Evolutionary conservation across 2,888 invertebrate species (phyloP).

Genomic region (Toxonevra muliebris): DNA sequence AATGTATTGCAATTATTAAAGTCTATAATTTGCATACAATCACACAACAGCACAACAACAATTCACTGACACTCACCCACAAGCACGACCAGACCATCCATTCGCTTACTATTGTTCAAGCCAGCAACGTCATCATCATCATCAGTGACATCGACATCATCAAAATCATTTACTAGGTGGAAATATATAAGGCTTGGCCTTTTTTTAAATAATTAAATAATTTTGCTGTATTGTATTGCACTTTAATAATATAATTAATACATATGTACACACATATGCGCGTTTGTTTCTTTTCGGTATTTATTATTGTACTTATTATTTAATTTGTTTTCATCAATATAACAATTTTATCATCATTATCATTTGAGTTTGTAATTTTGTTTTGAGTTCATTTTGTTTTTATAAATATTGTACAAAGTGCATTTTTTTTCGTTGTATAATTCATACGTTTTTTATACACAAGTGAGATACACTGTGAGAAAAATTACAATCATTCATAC

Average conservation of each 20-base stretch:
- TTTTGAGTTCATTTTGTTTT: too few species aligned
- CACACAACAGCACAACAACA: neutral
- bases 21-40: conserved; percentile 29
- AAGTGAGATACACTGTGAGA: too few species aligned
- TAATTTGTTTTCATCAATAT: conserved; percentile 23
- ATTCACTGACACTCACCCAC: too few species aligned
- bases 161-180: neutral
- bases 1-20: conserved; percentile 32
- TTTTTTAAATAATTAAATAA: conserved; percentile 5
- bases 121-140: neutral
- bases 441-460: too few species aligned
- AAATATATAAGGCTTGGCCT: neutral
- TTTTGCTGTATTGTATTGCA: neutral
- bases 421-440: too few species aligned
- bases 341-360: conserved; percentile 25
- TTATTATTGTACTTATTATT: conserved; percentile 30
- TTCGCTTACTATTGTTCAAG: too few species aligned
- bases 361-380: too few species aligned
- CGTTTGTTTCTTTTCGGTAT: conserved; percentile 21
- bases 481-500: too few species aligned
- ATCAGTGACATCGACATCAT: neutral
- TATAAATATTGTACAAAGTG: too few species aligned
- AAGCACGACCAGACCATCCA: too few species aligned
- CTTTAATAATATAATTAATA: neutral
- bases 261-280: conserved; percentile 1